Base-by-base conservation (phyloP, 2,888 invertebrate species). In the Tachina fera region DNA sequence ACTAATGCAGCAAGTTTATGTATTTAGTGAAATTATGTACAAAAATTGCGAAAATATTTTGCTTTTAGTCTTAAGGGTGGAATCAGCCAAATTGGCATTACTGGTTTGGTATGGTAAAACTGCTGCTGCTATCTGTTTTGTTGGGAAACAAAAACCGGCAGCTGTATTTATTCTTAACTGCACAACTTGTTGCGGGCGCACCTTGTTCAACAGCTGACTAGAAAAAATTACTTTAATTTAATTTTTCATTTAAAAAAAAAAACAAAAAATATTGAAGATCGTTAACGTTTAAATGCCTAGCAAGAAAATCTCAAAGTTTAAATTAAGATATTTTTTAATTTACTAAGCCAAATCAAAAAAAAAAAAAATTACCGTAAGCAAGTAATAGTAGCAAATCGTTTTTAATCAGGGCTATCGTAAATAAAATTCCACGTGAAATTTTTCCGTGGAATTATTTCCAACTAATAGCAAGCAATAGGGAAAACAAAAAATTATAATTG, bases 31-130 rank as follows among this genome's bases (percentile, higher is more conserved):
- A 77, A 70, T 68, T 75, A 61, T 49, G 51, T 47, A 51, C n/a
- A n/a, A n/a, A 70, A 41, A 61, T 82, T 60, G n/a, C 49, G 43
- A 56, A n/a, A n/a, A n/a, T n/a, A n/a, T n/a, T n/a, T n/a, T n/a
- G n/a, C n/a, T 51, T 61, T 63, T 63, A 71, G 63, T 58, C 47
- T 82, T 70, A 47, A 58, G 53, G 82, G 68, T 53, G 61, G 70
- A 31, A 70, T 61, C 43, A 58, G 51, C 58, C 22, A 67, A 74
- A 81, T 43, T 51, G 47, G 43, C 49, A 41, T 74, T 60, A 47
- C 45, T 51, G 49, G 31, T 58, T 51, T 74, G 43, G 22, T 51
- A 43, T 49, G 41, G 16, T 61, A 51, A 76, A 43, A 45, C 16
- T 47, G 31, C 0, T 31, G 13, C 58, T 51, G 11, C 49, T 56